These are phyloP conservation scores for Micronycteris hirsuta DNA, from an alignment of 2,113 vertebrate genomes.

Conservation along the genomic window DNA sequence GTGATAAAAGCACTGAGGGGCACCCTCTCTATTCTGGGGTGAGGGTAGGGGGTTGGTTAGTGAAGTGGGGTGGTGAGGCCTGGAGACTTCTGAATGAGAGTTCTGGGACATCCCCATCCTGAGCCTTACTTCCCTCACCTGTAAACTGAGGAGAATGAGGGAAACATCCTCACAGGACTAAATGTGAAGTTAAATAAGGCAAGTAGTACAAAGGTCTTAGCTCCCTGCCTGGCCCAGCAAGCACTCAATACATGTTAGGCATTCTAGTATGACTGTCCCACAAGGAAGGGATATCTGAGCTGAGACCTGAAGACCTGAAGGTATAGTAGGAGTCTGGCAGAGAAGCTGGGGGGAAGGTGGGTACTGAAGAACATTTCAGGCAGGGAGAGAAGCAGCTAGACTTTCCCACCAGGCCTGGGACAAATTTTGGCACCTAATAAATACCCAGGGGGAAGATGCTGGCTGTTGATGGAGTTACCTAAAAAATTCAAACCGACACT, in stretches of 20 bases:
- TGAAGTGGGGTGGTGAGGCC: background rate
- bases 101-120: background rate
- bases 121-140: background rate
- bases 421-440: background rate
- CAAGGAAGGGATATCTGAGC: background rate
- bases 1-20: background rate
- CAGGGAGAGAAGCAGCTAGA: background rate
- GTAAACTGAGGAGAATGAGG: background rate
- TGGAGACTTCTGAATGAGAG: background rate
- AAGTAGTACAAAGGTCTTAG: background rate
- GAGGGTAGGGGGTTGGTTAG: background rate
- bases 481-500: slow-evolving; percentile 67
- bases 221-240: background rate
- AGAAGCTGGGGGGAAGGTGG: background rate
- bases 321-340: background rate
- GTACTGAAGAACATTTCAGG: background rate
- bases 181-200: background rate
- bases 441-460: background rate
- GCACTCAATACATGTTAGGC: background rate
- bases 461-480: slow-evolving; percentile 62
- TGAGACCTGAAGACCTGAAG: background rate
- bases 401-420: background rate
- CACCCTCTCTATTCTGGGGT: background rate
- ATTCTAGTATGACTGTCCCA: background rate
- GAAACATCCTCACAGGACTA: background rate